These are phyloP conservation scores for Prinia subflava DNA, from an alignment of 2,113 vertebrate genomes.

Conservation along the genomic window DNA sequence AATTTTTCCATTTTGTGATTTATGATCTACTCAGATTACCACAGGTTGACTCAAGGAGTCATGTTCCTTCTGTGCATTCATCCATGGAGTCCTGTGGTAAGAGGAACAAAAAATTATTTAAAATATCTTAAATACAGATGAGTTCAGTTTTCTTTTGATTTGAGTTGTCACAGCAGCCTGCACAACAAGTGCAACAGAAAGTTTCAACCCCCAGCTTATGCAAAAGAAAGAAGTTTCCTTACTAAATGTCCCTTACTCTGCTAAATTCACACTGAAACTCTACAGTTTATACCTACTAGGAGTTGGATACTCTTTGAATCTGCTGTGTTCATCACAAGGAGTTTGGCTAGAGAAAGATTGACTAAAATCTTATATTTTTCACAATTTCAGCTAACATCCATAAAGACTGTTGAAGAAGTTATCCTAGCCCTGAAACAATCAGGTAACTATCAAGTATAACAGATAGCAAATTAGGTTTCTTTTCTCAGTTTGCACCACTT, in stretches of 20 bases:
- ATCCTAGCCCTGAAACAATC: neutral
- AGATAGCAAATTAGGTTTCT: neutral
- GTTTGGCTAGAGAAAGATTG: neutral
- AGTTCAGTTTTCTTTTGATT: neutral
- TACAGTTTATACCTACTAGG: neutral
- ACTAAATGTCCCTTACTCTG: neutral
- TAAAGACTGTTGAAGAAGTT: neutral
- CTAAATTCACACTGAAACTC: neutral
- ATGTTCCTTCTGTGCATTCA: neutral
- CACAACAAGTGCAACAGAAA: neutral
- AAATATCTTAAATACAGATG: neutral
- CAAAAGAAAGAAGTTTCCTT: neutral
- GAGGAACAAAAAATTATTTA: neutral
- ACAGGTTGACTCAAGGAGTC: neutral
- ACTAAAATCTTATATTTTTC: neutral
- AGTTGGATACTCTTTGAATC: neutral
- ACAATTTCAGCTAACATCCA: neutral
- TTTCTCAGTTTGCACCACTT: neutral
- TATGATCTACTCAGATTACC: neutral
- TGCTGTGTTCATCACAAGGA: neutral
- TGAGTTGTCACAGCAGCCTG: neutral
- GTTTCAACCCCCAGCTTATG: neutral
- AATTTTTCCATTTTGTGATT: neutral
- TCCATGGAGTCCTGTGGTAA: neutral
- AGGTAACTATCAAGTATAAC: neutral